A percentile compares a stretch with the other conserved stretches of the same genome.
These are phyloP conservation scores for Octonoba sinensis DNA, from an alignment of 2,888 invertebrate species.

Conservation along the genomic window DNA sequence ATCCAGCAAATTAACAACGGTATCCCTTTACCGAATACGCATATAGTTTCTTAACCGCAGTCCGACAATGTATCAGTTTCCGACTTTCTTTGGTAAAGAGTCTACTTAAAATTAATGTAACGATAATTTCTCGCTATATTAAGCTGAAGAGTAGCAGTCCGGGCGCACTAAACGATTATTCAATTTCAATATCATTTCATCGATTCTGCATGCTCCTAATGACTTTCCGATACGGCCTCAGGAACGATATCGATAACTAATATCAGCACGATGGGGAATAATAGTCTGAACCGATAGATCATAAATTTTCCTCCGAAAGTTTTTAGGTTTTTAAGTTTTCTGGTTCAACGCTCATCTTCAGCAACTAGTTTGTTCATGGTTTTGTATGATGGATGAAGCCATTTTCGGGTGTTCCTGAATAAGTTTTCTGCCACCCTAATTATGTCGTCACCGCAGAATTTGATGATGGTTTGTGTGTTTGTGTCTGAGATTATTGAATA, in stretches of 20 bases:
- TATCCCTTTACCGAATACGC: too few relatives aligned
- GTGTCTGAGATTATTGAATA: too few relatives aligned
- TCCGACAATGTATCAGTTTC: too few relatives aligned
- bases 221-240: conserved; percentile 44
- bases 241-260: conserved; percentile 47
- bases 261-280: conserved; percentile 34
- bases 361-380: conserved; percentile 34
- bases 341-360: conserved; percentile 11
- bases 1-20: too few relatives aligned
- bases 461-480: background rate
- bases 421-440: conserved; percentile 34
- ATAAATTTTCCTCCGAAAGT: conserved; percentile 28
- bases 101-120: conserved; percentile 7
- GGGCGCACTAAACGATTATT: conserved; percentile 29
- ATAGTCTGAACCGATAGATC: conserved; percentile 16
- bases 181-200: conserved; percentile 46
- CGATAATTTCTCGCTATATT: conserved; percentile 20
- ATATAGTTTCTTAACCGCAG: too few relatives aligned
- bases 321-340: conserved; percentile 16
- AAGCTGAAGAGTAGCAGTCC: background rate
- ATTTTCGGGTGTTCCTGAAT: conserved; percentile 16
- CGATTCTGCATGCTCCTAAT: conserved; percentile 26
- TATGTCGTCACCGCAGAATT: conserved; percentile 5
- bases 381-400: conserved; percentile 10
- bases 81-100: too few relatives aligned